Evolutionary conservation across 2,113 vertebrate species (phyloP), one percentile per base, ranked within the genome.

Genomic region (Tichodroma muraria): DNA sequence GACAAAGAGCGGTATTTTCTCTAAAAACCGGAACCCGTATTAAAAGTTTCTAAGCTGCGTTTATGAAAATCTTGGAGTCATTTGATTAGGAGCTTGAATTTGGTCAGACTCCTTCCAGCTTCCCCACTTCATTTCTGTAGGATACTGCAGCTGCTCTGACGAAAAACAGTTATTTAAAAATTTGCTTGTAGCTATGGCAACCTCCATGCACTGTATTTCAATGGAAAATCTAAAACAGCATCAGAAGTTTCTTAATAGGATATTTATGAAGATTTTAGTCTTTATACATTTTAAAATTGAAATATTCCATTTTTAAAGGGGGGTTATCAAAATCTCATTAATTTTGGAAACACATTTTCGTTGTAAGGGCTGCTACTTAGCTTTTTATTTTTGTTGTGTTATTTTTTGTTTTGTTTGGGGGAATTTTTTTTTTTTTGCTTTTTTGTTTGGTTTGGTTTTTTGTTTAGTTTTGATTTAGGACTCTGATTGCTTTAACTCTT

Each of bases 151-250:
- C 92, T 81, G 72, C 80, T 97, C 60, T 95, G 94, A 89, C 30
- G 44, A 90, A 96, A 95, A 95, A 50, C 82, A 92, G 96, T 97
- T 97, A 94, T 93, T 97, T 96, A 96, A 97, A 94, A 97, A 97
- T 94, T 92, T 95, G 94, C 86, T 92, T 30, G 45, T 97, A 95
- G 81, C 96, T 86, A 97, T 97, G 94, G 96, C 96, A 97, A 98
- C 96, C 91, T 95, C 82, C 91, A 94, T 88, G 96, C 93, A 78
- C 84, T 95, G 89, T 89, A 61, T 96, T 97, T 97, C 94, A 94
- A 86, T 49, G 57, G 84, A 81, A 96, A 97, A 96, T 86, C 94
- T 83, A 37, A 96, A 97, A 93, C 76, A 94, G 82, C 85, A 90
- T 63, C 80, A 81, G 94, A 95, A 96, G 91, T 97, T 97, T 89